phyloP scores from a whole-genome alignment of 2,888 invertebrate genomes.

The Spatulosminthurus flaviceps region DNA sequence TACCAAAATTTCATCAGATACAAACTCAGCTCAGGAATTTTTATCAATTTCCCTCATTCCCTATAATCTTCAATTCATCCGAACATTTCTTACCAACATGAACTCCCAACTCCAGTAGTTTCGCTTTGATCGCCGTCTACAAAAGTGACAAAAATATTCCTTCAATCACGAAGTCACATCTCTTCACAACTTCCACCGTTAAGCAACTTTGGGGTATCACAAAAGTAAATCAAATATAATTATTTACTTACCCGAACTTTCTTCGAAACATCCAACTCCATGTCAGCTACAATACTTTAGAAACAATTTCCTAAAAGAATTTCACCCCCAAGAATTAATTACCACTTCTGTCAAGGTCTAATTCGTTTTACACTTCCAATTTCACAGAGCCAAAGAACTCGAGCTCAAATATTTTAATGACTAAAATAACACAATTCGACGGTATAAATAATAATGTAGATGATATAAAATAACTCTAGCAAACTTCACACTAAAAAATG shows the following conservation, averaged over 20 bases:
- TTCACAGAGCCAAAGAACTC: too few species aligned
- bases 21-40: conserved; percentile 1
- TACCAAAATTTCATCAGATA: too few species aligned
- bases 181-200: neutral
- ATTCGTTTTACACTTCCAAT: too few species aligned
- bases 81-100: conserved; percentile 79
- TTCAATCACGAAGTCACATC: neutral
- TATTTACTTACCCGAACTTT: conserved; percentile 83
- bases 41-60: neutral
- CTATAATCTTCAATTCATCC: neutral
- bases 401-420: too few species aligned
- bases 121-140: conserved; percentile 95
- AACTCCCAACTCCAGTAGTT: conserved; percentile 90
- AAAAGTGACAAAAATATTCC: conserved; percentile 65
- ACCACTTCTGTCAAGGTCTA: too few species aligned
- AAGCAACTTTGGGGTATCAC: too few species aligned
- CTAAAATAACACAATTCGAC: too few species aligned
- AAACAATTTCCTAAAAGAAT: neutral
- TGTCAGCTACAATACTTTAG: conserved; percentile 63
- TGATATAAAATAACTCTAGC: too few species aligned
- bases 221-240: conserved; percentile 32
- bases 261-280: conserved; percentile 85
- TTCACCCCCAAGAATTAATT: too few species aligned
- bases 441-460: too few species aligned
- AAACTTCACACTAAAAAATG: too few species aligned